Percentiles rank a stretch among this genome's conserved stretches.
Evolutionary conservation across 2,888 invertebrate genomes (phyloP).

Genomic region (Eremobia ochroleuca): DNA sequence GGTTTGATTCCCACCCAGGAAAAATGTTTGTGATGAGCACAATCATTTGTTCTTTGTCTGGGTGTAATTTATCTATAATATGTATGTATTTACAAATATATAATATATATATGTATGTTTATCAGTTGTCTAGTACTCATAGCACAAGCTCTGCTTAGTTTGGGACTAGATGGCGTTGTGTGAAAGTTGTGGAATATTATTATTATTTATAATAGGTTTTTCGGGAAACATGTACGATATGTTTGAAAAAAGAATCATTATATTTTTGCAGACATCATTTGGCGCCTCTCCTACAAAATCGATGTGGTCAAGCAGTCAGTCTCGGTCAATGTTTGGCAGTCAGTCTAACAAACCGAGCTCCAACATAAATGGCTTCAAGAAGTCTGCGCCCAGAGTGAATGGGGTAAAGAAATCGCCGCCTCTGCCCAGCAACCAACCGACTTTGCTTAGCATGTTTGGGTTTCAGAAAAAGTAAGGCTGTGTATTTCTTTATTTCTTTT

Average conservation of each 20-base stretch:
- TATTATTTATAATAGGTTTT: too few relatives aligned
- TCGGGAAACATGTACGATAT: neutral
- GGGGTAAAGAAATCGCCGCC: conserved; percentile 77
- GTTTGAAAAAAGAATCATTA: neutral
- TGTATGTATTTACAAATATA: too few relatives aligned
- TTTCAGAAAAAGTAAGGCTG: conserved; percentile 91
- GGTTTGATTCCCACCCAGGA: too few relatives aligned
- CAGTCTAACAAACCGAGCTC: conserved; percentile 50
- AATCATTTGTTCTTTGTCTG: too few relatives aligned
- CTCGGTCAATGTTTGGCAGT: conserved; percentile 31
- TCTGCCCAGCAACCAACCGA: conserved; percentile 89
- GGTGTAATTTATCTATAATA: too few relatives aligned
- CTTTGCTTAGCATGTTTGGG: conserved; percentile 92
- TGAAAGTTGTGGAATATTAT: too few relatives aligned
- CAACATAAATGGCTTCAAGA: conserved; percentile 69
- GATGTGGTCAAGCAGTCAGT: conserved; percentile 63
- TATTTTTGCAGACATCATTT: conserved; percentile 75
- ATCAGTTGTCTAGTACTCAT: too few relatives aligned
- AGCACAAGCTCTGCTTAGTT: too few relatives aligned
- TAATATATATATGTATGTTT: too few relatives aligned
- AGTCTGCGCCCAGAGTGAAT: conserved; percentile 75
- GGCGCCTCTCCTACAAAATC: conserved; percentile 72
- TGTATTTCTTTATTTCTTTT: neutral
- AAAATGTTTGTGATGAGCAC: too few relatives aligned
- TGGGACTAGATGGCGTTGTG: too few relatives aligned